Percentiles rank a stretch among this genome's conserved stretches.
Conservation (phyloP, 2,797 vertebrate genomes). For the Chloroceryle inda region DNA sequence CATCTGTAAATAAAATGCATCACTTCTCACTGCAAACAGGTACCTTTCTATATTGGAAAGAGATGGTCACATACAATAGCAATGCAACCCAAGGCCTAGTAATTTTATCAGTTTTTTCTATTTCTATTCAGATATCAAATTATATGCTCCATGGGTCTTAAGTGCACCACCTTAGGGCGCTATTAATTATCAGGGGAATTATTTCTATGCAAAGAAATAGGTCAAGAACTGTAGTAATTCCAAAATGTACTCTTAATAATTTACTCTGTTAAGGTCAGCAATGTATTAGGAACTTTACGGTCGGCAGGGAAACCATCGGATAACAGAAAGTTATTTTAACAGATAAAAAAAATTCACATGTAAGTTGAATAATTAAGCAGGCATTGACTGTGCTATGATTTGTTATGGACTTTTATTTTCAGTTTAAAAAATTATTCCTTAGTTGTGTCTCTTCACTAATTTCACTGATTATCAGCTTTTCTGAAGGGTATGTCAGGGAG, state of each 20-base stretch:
- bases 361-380: neutral
- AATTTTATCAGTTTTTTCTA: neutral
- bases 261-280: neutral
- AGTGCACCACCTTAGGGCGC: neutral
- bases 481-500: neutral
- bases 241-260: neutral
- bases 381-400: neutral
- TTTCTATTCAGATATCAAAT: neutral
- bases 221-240: neutral
- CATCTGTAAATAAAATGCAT: slow-evolving; percentile 4
- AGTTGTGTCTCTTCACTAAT: neutral
- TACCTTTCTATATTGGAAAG: neutral
- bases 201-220: neutral
- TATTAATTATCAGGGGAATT: neutral
- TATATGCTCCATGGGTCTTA: neutral
- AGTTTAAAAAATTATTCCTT: neutral
- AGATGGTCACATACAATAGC: neutral
- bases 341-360: neutral
- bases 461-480: neutral
- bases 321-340: neutral
- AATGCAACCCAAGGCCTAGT: neutral
- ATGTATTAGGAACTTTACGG: neutral
- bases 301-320: neutral
- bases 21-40: neutral
- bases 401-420: neutral